Base-by-base conservation (phyloP, 2,113 vertebrate species). In the Meles meles region DNA sequence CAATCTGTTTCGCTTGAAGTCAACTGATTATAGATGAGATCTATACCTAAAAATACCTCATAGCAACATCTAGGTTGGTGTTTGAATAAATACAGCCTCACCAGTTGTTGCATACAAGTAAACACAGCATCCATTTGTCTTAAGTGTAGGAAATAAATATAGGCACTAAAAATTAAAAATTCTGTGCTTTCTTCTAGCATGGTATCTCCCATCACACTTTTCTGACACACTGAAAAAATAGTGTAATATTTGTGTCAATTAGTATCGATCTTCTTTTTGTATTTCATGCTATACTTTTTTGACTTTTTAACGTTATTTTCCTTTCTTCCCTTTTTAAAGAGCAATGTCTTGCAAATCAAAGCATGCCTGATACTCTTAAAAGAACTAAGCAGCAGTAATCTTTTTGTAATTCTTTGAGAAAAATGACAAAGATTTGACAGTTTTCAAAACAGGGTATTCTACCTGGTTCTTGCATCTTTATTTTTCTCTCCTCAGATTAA, bases 401-500 rank as follows among this genome's bases (percentile, higher is more conserved):
- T 18, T 94, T 85, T 79, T 52, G 34, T 71, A 91, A 65, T 59
- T 81, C 44, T 23, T 31, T 25, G 29, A 10, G 39, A 88, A 69
- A 88, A 88, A 55, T 4, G 5, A 29, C 12, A 77, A 74, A 21
- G n/a, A 83, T 79, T 82, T 94, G 29, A 52, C 39, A 88, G 31
- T 93, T 94, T 92, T 77, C 49, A 84, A 87, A 95, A 25, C 34
- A 34, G 34, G 2, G 15, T 7, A 42, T 84, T 61, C n/a, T 7
- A 79, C 25, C 57, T 94, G 86, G 14, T 84, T 94, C 49, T 59
- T 87, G 3, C 17, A 77, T 88, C 63, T 84, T 95, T 79, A 65
- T 72, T 80, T 88, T 93, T 80, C 76, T 84, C 47, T 94, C 10
- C 31, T 87, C 88, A 59, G 57, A 83, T 92, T 82, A 95, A 90